Evolutionary conservation across 2,113 vertebrate species (phyloP).

Genomic region (Paradoxurus hermaphroditus): DNA sequence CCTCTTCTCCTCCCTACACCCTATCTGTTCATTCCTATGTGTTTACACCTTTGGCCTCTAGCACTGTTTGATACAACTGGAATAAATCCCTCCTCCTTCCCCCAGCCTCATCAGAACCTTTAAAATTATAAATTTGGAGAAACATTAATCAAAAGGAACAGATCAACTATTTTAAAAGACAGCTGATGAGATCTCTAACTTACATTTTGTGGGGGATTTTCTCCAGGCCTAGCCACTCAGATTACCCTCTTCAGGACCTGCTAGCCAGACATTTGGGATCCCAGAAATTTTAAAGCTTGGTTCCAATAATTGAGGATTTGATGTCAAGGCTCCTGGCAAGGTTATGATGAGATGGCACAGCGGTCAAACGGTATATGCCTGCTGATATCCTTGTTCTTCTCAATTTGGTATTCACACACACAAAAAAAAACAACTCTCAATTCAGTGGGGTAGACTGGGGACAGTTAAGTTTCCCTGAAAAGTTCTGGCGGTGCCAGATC

Average conservation of each 20-base stretch:
- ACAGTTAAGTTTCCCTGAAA: neutral
- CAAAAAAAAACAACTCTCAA: neutral
- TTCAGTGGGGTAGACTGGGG: neutral
- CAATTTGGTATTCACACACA: neutral
- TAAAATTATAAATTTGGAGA: neutral
- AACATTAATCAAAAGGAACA: neutral
- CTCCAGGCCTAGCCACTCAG: neutral
- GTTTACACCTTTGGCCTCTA: neutral
- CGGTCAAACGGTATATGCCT: neutral
- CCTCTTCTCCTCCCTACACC: neutral
- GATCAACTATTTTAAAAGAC: neutral
- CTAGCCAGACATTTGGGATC: neutral
- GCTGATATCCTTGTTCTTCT: neutral
- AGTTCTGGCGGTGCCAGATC: neutral
- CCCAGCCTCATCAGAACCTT: neutral
- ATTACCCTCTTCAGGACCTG: neutral
- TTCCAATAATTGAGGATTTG: neutral
- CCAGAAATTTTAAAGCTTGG: neutral
- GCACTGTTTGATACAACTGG: neutral
- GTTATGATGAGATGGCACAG: neutral
- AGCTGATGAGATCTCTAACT: neutral
- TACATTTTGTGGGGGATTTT: neutral
- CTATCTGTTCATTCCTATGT: neutral
- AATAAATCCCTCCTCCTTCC: neutral
- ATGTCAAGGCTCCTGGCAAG: neutral